A percentile compares a stretch with the other conserved stretches of the same genome.
phyloP scores from a whole-genome alignment of 2,113 vertebrate genomes.

The Pogona vitticeps region DNA sequence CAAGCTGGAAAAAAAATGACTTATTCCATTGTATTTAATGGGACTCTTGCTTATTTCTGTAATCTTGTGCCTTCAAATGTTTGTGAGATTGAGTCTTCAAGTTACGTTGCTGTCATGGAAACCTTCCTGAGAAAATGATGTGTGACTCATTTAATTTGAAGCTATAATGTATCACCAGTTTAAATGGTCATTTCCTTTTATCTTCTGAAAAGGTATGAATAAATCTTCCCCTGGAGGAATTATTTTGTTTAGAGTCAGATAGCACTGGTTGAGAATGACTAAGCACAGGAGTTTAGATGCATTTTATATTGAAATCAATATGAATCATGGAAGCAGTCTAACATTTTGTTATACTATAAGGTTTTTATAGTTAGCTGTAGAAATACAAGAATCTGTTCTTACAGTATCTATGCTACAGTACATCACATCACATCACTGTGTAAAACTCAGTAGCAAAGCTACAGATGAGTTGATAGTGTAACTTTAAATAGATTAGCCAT shows the following conservation, averaged over 20 bases:
- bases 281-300: conserved; percentile 52
- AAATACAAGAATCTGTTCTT: conserved; percentile 45
- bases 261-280: conserved; percentile 64
- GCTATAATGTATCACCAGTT: conserved; percentile 53
- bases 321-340: conserved; percentile 68
- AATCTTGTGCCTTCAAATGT: background rate
- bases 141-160: conserved; percentile 54
- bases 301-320: conserved; percentile 74
- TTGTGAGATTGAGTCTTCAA: conserved; percentile 18
- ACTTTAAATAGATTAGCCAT: background rate
- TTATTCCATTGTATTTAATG: background rate
- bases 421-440: conserved; percentile 51
- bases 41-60: conserved; percentile 9
- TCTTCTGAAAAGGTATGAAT: conserved; percentile 58
- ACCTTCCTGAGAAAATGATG: conserved; percentile 44
- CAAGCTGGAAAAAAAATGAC: background rate
- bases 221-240: conserved; percentile 61
- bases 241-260: conserved; percentile 67
- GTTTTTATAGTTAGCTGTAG: conserved; percentile 59
- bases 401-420: conserved; percentile 14
- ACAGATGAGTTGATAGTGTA: background rate
- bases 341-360: conserved; percentile 64
- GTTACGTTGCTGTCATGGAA: conserved; percentile 51
- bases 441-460: conserved; percentile 50
- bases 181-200: conserved; percentile 59